Percentiles rank a stretch among this genome's conserved stretches.
Conservation (phyloP, 2,797 vertebrate genomes). For the Huso huso region DNA sequence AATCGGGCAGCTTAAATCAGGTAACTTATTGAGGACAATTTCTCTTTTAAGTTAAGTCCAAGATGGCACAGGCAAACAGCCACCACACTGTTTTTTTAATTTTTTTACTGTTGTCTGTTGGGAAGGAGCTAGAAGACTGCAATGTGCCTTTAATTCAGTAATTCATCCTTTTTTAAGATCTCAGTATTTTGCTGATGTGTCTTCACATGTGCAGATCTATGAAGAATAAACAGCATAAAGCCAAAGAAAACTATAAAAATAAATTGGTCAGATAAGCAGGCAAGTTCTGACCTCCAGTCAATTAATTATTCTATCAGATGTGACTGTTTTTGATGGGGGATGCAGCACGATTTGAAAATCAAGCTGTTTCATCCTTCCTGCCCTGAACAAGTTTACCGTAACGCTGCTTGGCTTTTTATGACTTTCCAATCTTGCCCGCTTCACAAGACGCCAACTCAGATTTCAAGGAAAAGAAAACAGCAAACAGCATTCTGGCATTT, state of each 20-base stretch:
- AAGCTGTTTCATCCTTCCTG: conserved; percentile 28
- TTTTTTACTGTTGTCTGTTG: too few species aligned
- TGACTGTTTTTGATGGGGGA: conserved; percentile 24
- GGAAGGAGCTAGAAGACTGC: too few species aligned
- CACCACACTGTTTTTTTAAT: too few species aligned
- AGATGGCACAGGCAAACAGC: too few species aligned
- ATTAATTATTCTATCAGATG: conserved; percentile 44
- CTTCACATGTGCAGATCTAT: conserved; percentile 29
- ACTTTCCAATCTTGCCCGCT: background rate
- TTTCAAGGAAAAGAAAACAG: too few species aligned
- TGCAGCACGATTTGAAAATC: conserved; percentile 24
- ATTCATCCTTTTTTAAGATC: background rate
- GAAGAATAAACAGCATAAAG: conserved; percentile 30
- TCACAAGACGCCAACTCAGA: background rate
- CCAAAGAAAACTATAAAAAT: conserved; percentile 37
- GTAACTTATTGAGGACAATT: too few species aligned
- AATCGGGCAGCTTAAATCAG: too few species aligned
- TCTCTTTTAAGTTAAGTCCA: too few species aligned
- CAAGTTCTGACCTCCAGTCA: conserved; percentile 22
- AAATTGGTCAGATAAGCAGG: conserved; percentile 37
- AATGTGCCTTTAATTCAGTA: too few species aligned
- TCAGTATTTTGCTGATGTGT: conserved; percentile 18
- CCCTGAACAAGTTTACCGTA: conserved; percentile 20
- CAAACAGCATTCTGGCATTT: too few species aligned
- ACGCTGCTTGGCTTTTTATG: background rate